Conservation (phyloP, 2,797 vertebrate genomes). For the Remorina albescens region DNA sequence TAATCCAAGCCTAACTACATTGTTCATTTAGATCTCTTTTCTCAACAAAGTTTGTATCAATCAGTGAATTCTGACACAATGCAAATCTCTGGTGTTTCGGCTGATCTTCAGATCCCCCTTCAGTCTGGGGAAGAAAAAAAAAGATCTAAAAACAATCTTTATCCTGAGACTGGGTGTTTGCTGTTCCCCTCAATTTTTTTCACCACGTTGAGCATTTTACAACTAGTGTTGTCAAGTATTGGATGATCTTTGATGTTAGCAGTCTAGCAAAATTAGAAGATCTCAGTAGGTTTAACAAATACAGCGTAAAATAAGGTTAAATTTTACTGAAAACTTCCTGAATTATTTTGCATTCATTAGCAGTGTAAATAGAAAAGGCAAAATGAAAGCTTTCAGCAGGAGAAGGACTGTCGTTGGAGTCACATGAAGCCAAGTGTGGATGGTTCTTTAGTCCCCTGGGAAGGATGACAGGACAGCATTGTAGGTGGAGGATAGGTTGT, state of each 20-base stretch:
- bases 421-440: too few species aligned
- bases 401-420: too few species aligned
- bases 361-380: background rate
- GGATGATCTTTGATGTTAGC: background rate
- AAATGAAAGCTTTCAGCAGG: constrained; percentile 3
- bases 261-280: background rate
- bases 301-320: background rate
- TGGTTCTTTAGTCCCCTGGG: too few species aligned
- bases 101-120: background rate
- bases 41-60: too few species aligned
- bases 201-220: background rate
- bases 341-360: background rate
- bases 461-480: too few species aligned
- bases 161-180: background rate
- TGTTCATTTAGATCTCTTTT: too few species aligned
- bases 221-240: background rate
- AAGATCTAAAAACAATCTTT: background rate
- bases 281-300: background rate
- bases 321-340: background rate
- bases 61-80: too few species aligned
- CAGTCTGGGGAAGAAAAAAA: background rate
- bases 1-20: too few species aligned
- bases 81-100: too few species aligned
- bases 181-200: background rate
- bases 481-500: too few species aligned